Evolutionary conservation across 2,113 vertebrate genomes (phyloP), one percentile per base, ranked within the genome.

Genomic region (Rhabdornis inornatus): DNA sequence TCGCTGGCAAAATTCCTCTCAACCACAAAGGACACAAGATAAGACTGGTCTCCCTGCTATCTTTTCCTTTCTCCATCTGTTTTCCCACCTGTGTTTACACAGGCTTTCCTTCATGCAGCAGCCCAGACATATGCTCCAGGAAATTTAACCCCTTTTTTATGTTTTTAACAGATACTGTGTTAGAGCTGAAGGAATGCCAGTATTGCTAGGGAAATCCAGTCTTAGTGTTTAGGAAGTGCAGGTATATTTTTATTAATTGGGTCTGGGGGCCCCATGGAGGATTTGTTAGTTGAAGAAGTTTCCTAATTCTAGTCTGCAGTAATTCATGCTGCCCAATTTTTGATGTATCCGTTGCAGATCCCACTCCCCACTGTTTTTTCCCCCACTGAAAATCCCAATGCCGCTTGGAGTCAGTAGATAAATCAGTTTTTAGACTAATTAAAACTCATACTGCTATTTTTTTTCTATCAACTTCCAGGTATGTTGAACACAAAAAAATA

Each of bases 31-130:
- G 31, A 86, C 59, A 52, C 55, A 88, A 75, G 72, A 92, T 45
- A 74, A 94, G 42, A 39, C 71, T 74, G 71, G 44, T 82, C 85
- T 95, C 92, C 87, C 55, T 83, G 81, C 92, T 93, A 61, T 80
- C 74, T 86, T 90, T 83, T 86, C 86, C 53, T 40, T 94, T 93
- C 86, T 83, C 94, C 90, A 64, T 81, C 90, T 96, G 94, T 94
- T 92, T 92, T 95, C 91, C 84, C 90, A 94, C 93, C 94, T 95
- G 89, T 86, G 79, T 94, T 96, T 83, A 95, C 81, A 94, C 52
- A 86, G 52, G 39, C n/a, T 95, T 78, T 49, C 30, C 75, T 95
- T 95, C 76, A 89, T 94, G 89, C 85, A 80, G 33, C 88, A 64
- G 39, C 47, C 35, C 16, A 49, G 37, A 90, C 30, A 11, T 78